phyloP scores from a whole-genome alignment of 2,888 invertebrate genomes.

The Drosophila vallismaia region DNA sequence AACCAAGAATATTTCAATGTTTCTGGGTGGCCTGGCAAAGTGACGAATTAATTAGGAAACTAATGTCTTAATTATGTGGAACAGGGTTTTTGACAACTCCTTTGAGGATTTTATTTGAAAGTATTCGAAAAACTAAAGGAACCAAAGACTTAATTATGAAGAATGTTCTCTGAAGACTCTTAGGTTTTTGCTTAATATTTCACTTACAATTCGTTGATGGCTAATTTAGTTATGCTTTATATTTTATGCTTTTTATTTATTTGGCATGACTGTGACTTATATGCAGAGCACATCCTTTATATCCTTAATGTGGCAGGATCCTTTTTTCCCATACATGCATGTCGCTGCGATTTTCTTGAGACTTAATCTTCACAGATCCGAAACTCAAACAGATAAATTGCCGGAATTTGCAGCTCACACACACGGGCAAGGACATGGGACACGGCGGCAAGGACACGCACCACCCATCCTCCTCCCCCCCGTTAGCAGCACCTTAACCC shows the following conservation, averaged over 20 bases:
- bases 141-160: not conserved
- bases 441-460: conserved; percentile 1
- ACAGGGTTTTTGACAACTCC: too few species aligned
- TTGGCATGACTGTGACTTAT: not conserved
- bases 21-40: not conserved
- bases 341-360: conserved; percentile 25
- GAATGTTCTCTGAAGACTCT: not conserved
- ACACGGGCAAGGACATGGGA: not conserved
- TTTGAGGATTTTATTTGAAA: too few species aligned
- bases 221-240: not conserved
- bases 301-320: conserved; percentile 12
- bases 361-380: conserved; percentile 55
- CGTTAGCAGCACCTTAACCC: conserved; percentile 8
- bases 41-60: not conserved
- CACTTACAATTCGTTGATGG: not conserved
- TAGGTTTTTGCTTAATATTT: not conserved
- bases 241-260: not conserved
- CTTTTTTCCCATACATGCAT: conserved; percentile 18
- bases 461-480: conserved; percentile 1
- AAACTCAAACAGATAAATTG: conserved; percentile 76
- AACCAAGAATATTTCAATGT: not conserved
- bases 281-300: not conserved
- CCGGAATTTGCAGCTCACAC: conserved; percentile 61
- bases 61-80: not conserved
- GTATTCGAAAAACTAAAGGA: not conserved